Evolutionary conservation across 2,113 vertebrate genomes (phyloP), one percentile per base, ranked within the genome.

Genomic region (Psammodynastes pulverulentus): DNA sequence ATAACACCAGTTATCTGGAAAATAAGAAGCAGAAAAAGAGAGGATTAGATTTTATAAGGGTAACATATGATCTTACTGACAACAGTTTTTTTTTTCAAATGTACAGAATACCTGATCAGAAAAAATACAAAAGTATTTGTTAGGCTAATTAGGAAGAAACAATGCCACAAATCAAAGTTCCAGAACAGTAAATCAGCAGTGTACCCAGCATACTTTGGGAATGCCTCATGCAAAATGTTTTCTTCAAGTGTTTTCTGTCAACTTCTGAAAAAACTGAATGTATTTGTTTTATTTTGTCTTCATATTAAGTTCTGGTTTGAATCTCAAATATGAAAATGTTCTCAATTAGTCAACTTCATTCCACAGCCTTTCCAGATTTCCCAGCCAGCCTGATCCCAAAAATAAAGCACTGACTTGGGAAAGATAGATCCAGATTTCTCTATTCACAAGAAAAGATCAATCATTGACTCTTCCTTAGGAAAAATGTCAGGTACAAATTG

Each of bases 1-100:
- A 99, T 99, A 91, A 99, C 98, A 9, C 99, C 99, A 29, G 99
- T 99, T 98, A 99, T 99, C 99, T 99, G 96, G 53, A 96, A 97
- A 91, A 94, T 91, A 49, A 34, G 90, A 93, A 84, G 34, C 29
- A 49, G 45, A n/a, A 88, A 39, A 3, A 49, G 29, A 46, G 29
- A 93, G 46, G 0, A 0, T 95, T 92, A 96, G 88, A 43, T 45
- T 48, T 29, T 86, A 24, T 1, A 0, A 26, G 87, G 46, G 58
- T 45, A 39, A 54, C 26, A 87, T 26, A 0, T 0, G 0, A 49
- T 0, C 2, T 56, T 23, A n/a, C 85, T 45, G 86, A 34, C n/a
- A 56, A 91, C 23, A 62, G 13, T 29, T 91, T 53, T 92, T 84
- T 21, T 19, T 90, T 1, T 0, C 0, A 53, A 53, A 92, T 43